Conservation (phyloP, 2,113 vertebrate genomes). For the Mesoclemmys tuberculata region DNA sequence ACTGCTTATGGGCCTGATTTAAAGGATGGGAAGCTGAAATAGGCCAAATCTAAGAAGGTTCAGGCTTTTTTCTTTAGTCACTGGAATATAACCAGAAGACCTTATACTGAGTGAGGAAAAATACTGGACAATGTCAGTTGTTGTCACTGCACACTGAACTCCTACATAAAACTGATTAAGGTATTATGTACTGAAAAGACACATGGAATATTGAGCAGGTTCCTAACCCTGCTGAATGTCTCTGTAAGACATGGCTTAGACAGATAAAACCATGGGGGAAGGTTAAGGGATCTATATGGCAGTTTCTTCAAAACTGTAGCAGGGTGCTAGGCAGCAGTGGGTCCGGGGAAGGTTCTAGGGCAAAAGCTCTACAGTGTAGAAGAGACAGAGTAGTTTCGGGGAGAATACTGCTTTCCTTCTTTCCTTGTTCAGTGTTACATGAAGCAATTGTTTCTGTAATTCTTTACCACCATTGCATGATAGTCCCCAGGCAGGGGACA, state of each 20-base stretch:
- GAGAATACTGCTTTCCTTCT: neutral
- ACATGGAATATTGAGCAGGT: neutral
- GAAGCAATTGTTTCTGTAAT: neutral
- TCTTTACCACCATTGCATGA: neutral
- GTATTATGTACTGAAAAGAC: neutral
- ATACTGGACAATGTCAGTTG: neutral
- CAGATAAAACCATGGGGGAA: no score
- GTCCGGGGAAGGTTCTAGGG: no score
- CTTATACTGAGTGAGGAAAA: neutral
- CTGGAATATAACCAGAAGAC: neutral
- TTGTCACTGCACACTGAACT: neutral
- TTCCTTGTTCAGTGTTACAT: neutral
- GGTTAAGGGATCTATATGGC: no score
- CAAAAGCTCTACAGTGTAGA: neutral
- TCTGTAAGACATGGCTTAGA: no score
- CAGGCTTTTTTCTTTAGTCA: constrained; percentile 24
- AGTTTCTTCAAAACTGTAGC: no score
- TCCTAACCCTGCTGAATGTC: neutral
- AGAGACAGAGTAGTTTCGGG: neutral
- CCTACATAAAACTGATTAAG: neutral
- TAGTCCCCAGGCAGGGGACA: neutral
- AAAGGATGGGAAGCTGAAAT: neutral
- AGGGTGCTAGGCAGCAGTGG: no score
- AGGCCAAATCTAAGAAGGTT: neutral
- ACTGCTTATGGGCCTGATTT: neutral